Conservation (phyloP, 1,140 invertebrate species). For the Orius insidiosus region DNA sequence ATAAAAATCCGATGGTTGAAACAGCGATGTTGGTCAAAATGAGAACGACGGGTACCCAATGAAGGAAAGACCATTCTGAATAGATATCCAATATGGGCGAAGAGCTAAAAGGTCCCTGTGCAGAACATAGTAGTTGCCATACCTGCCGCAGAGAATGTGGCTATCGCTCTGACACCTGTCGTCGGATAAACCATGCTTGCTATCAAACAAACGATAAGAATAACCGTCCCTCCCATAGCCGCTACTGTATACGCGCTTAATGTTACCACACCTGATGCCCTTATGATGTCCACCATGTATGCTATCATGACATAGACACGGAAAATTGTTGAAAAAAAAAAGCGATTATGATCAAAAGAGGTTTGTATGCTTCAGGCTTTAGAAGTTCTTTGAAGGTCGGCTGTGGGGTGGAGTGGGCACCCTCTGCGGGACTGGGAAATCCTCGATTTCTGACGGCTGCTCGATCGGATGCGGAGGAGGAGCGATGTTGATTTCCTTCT, state of each 20-base stretch:
- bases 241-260: conserved; percentile 22
- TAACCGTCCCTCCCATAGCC: conserved; percentile 31
- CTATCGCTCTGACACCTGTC: conserved; percentile 31
- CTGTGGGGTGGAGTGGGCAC: neutral
- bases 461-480: neutral
- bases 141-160: no score
- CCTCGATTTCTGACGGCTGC: conserved; percentile 6
- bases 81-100: no score
- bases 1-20: conserved; percentile 34
- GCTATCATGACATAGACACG: conserved; percentile 45
- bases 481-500: conserved; percentile 16
- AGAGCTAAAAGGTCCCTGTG: no score
- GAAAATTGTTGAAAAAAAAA: conserved; percentile 38
- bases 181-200: conserved; percentile 33
- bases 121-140: no score
- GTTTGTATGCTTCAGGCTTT: conserved; percentile 27
- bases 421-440: neutral
- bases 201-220: conserved; percentile 32
- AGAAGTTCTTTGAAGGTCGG: conserved; percentile 16
- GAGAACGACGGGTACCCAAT: conserved; percentile 30
- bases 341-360: conserved; percentile 29
- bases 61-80: no score
- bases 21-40: conserved; percentile 34
- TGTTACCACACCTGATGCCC: conserved; percentile 29
- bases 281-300: conserved; percentile 42